phyloP scores from a whole-genome alignment of 2,113 vertebrate genomes.

The Hirundichthys speculiger region DNA sequence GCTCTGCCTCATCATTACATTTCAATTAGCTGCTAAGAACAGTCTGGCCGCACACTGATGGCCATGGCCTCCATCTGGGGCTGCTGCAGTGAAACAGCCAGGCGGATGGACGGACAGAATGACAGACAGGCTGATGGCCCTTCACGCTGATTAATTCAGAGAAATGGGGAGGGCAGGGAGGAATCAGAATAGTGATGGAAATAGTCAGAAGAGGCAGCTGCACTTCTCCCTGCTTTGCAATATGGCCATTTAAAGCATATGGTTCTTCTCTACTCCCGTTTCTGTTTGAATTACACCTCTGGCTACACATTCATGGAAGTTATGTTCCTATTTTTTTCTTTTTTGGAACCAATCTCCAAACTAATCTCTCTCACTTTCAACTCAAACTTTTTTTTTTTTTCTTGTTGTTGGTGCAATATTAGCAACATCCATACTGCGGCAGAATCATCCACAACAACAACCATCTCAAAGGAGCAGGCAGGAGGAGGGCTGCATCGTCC shows the following conservation, averaged over 20 bases:
- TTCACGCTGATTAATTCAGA: slow-evolving; percentile 59
- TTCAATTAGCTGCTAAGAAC: slow-evolving; percentile 73
- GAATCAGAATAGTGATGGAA: slow-evolving; percentile 49
- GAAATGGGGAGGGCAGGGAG: slow-evolving; percentile 48
- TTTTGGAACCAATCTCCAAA: slow-evolving; percentile 42
- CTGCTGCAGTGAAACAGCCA: slow-evolving; percentile 59
- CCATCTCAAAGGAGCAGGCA: slow-evolving; percentile 26
- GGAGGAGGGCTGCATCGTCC: slow-evolving; percentile 31
- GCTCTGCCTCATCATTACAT: slow-evolving; percentile 47
- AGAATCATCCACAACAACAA: slow-evolving; percentile 43
- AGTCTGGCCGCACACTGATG: slow-evolving; percentile 64
- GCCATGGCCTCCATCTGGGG: slow-evolving; percentile 69
- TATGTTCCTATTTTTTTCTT: neutral
- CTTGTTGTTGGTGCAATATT: slow-evolving; percentile 44
- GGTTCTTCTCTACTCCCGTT: slow-evolving; percentile 47
- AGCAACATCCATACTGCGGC: slow-evolving; percentile 26
- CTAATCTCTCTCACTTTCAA: slow-evolving; percentile 37
- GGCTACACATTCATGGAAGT: slow-evolving; percentile 49
- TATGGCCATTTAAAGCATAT: slow-evolving; percentile 57
- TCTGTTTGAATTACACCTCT: slow-evolving; percentile 47
- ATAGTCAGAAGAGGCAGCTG: slow-evolving; percentile 61
- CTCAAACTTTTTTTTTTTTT: slow-evolving; percentile 50
- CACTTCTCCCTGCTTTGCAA: slow-evolving; percentile 51
- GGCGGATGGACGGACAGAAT: slow-evolving; percentile 47
- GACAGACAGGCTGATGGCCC: slow-evolving; percentile 60